Evolutionary conservation across 2,113 vertebrate genomes (phyloP).

Genomic region (Bufo bufo): DNA sequence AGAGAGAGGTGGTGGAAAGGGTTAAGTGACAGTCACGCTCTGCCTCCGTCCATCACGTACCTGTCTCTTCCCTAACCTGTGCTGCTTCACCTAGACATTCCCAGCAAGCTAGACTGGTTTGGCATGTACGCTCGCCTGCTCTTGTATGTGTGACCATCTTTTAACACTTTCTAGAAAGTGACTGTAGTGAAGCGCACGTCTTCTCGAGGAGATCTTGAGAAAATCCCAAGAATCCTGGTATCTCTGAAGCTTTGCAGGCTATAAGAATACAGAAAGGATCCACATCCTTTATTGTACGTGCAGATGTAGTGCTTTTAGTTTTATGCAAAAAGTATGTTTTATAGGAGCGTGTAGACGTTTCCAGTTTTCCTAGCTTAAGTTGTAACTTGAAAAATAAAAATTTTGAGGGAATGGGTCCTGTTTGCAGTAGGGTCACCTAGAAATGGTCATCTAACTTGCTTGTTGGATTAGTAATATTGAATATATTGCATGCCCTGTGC

Average conservation of each 20-base stretch:
- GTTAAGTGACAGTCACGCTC: neutral
- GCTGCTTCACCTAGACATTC: conserved; percentile 54
- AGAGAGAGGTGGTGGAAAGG: neutral
- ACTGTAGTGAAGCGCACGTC: neutral
- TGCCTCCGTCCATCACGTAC: conserved; percentile 29
- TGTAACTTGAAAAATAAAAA: neutral
- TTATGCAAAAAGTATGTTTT: neutral
- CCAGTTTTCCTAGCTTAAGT: neutral
- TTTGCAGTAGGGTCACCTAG: neutral
- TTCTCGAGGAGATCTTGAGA: neutral
- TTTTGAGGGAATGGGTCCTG: neutral
- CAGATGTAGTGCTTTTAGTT: no score
- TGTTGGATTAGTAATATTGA: no score
- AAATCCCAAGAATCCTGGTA: neutral
- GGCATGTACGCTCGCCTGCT: conserved; percentile 60
- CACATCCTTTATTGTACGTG: neutral
- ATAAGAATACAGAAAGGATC: neutral
- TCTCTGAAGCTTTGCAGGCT: neutral
- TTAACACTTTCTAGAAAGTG: conserved; percentile 56
- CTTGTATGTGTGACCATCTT: conserved; percentile 48
- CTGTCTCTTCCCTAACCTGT: conserved; percentile 61
- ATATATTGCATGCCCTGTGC: neutral
- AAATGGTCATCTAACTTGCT: neutral
- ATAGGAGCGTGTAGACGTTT: neutral
- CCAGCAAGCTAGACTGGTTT: conserved; percentile 63